phyloP scores from a whole-genome alignment of 2,797 vertebrate species.

The Semaprochilodus insignis region DNA sequence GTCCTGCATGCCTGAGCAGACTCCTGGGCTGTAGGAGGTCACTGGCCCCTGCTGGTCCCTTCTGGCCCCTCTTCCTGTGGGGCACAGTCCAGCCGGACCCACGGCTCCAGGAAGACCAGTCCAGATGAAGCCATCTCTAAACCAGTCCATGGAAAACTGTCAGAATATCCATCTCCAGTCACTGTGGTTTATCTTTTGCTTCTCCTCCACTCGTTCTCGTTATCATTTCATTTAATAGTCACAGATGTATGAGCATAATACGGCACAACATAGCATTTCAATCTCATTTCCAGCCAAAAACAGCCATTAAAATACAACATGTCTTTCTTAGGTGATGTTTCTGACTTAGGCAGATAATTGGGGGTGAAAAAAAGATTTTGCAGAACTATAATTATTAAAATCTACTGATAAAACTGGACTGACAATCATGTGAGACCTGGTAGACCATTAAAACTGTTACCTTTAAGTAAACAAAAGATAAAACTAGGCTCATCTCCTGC shows the following conservation, averaged over 20 bases:
- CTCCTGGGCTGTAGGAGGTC: slow-evolving; percentile 72
- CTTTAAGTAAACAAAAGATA: too few relatives aligned
- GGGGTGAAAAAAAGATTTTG: too few relatives aligned
- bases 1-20: slow-evolving; percentile 71
- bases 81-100: slow-evolving; percentile 63
- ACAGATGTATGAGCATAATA: not conserved
- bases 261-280: too few relatives aligned
- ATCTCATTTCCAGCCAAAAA: too few relatives aligned
- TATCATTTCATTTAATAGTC: not conserved
- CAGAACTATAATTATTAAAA: too few relatives aligned
- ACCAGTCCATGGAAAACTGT: slow-evolving; percentile 59
- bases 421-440: too few relatives aligned
- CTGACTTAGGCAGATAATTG: too few relatives aligned
- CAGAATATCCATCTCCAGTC: slow-evolving; percentile 29
- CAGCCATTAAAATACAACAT: too few relatives aligned
- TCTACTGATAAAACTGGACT: too few relatives aligned
- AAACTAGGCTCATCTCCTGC: too few relatives aligned
- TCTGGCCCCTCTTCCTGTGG: slow-evolving; percentile 74
- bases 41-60: slow-evolving; percentile 69
- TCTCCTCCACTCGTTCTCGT: not conserved
- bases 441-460: too few relatives aligned
- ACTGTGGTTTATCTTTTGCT: not conserved
- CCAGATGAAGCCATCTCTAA: slow-evolving; percentile 72
- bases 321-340: too few relatives aligned
- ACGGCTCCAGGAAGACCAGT: slow-evolving; percentile 82